Evolutionary conservation across 2,113 vertebrate genomes (phyloP).

Genomic region (Narcine bancroftii): DNA sequence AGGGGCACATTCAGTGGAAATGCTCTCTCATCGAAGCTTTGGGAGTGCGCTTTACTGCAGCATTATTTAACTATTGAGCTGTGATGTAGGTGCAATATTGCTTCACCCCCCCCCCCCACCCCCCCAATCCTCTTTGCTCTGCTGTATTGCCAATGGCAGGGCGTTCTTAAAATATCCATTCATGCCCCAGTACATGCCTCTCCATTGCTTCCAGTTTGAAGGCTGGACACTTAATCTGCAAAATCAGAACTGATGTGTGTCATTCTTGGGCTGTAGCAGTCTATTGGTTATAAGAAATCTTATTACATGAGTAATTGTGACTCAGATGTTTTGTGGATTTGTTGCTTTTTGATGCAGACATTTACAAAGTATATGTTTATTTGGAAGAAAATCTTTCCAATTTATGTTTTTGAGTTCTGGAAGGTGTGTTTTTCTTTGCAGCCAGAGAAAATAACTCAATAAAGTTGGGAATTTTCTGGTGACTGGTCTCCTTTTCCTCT

Average conservation of each 20-base stretch:
- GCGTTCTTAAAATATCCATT: not conserved
- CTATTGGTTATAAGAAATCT: not conserved
- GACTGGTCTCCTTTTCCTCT: not conserved
- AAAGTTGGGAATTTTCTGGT: not conserved
- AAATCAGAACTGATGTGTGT: not conserved
- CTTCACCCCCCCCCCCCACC: not conserved
- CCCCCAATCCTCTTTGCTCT: not conserved
- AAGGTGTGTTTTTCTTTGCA: not conserved
- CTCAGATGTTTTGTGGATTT: not conserved
- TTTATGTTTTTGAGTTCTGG: not conserved
- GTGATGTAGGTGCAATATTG: not conserved
- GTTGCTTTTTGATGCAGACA: not conserved
- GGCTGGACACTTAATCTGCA: not conserved
- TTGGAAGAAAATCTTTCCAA: not conserved
- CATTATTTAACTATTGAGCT: slow-evolving; percentile 3
- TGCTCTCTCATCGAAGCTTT: not conserved
- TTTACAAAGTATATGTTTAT: not conserved
- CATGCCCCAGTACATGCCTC: not conserved
- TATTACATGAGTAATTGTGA: not conserved
- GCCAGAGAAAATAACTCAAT: slow-evolving; percentile 1
- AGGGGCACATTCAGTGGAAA: not conserved
- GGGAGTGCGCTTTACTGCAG: not conserved
- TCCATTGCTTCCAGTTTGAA: not conserved
- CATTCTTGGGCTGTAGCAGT: not conserved
- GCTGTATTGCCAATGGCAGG: not conserved